Evolutionary conservation across 2,888 invertebrate genomes (phyloP), one percentile per base, ranked within the genome.

Genomic region (Arrhopalites spinosus): DNA sequence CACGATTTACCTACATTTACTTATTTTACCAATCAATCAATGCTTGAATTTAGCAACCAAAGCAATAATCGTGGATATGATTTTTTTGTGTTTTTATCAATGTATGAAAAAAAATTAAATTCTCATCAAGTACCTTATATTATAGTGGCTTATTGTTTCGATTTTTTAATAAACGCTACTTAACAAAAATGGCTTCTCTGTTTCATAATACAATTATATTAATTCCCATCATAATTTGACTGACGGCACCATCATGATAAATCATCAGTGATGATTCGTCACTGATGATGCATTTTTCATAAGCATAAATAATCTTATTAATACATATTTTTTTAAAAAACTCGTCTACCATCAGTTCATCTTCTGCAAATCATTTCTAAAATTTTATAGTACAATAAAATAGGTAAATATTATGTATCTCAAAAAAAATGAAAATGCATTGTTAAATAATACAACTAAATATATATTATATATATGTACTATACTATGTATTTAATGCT

Each of bases 51-150:
- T 47, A 68, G 47, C 68, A 68, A 68, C 68, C 68, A 68, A 68
- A 68, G 68, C 68, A 68, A 68, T 68, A 68, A 68, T 66, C 20
- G 27, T 66, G 30, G 20, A 66, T 50, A 50, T 50, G 20, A 50
- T 50, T n/a, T 36, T n/a, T n/a, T 5, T 43, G 66, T 66, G 66
- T 66, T 66, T 66, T 36, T 66, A 66, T 66, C n/a, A 66, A 23
- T 17, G 30, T 66, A 64, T 30, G 27, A 17, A 20, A 15, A 64
- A 29, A 43, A 43, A 68, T 45, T 27, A 30, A 66, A 68, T 68
- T 68, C 68, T 68, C 68, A 68, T 68, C 45, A 47, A 45, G 68
- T 68, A 68, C 68, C 68, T 68, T 68, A 68, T 29, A 50, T 25
- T 15, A 61, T 23, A 45, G 50, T 50, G 68, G 68, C 25, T 68